phyloP scores from a whole-genome alignment of 2,113 vertebrate species.

The Conger conger region DNA sequence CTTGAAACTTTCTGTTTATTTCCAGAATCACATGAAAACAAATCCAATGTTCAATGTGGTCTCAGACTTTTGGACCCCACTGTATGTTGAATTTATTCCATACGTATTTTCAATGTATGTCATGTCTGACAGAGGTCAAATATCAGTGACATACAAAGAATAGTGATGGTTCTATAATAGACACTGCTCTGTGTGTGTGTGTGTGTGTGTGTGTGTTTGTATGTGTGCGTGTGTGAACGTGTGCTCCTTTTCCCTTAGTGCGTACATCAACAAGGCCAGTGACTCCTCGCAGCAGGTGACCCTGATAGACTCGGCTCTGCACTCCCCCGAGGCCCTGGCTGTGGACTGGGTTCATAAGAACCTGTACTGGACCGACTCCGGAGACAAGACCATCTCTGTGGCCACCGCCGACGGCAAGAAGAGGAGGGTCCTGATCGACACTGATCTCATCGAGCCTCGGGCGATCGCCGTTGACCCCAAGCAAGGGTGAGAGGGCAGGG shows the following conservation, averaged over 20 bases:
- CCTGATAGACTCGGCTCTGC: slow-evolving; percentile 83
- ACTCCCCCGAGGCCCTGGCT: slow-evolving; percentile 91
- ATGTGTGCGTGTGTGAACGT: slow-evolving; percentile 7
- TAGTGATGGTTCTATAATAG: neutral
- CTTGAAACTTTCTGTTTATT: no score
- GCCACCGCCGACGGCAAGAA: slow-evolving; percentile 85
- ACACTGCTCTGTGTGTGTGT: neutral
- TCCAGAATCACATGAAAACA: no score
- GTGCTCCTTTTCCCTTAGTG: slow-evolving; percentile 60
- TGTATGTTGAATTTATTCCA: neutral
- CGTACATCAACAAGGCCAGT: slow-evolving; percentile 91
- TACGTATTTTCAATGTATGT: neutral
- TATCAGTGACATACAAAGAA: neutral
- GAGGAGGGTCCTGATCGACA: slow-evolving; percentile 84
- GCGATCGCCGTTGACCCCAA: slow-evolving; percentile 92
- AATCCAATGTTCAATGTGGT: no score
- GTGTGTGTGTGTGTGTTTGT: slow-evolving; percentile 11
- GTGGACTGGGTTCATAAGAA: slow-evolving; percentile 97
- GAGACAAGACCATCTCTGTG: slow-evolving; percentile 93
- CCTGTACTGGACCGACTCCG: slow-evolving; percentile 98
- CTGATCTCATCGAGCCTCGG: slow-evolving; percentile 85
- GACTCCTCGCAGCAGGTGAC: slow-evolving; percentile 83
- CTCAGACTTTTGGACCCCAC: no score
- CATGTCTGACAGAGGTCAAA: neutral
- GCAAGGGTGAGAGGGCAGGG: slow-evolving; percentile 76